Percentiles rank a stretch among this genome's conserved stretches.
Evolutionary conservation across 2,888 invertebrate genomes (phyloP).

Genomic region (Lepidocyrtoides sp.): DNA sequence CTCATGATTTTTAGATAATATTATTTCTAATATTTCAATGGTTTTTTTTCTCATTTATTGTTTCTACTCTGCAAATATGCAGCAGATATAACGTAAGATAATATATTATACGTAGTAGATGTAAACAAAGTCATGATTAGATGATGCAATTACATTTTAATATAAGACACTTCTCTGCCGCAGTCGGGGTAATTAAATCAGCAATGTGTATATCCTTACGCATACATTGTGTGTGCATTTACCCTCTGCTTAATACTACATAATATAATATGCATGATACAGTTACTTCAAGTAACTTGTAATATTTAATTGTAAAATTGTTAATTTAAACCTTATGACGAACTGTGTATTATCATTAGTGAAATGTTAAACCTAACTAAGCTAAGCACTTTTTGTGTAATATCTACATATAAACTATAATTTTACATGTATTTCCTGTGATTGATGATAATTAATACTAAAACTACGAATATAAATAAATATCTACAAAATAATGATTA

Average conservation of each 20-base stretch:
- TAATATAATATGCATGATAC: too few species aligned
- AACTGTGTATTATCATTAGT: constrained; percentile 27
- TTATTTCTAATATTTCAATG: background rate
- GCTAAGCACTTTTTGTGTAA: constrained; percentile 19
- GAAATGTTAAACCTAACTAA: background rate
- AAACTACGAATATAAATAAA: background rate
- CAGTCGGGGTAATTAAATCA: background rate
- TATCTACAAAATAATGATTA: background rate
- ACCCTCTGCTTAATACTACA: background rate
- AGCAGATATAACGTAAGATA: too few species aligned
- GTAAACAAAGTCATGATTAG: background rate
- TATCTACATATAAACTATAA: constrained; percentile 27
- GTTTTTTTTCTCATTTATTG: constrained; percentile 13
- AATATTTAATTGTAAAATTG: background rate
- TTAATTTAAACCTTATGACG: background rate
- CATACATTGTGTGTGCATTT: background rate
- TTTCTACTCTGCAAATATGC: constrained; percentile 33
- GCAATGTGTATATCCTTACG: background rate
- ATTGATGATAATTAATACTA: constrained; percentile 51
- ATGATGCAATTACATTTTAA: too few species aligned
- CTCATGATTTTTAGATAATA: background rate
- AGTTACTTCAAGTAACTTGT: too few species aligned
- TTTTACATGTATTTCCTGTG: constrained; percentile 64
- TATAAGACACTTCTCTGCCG: too few species aligned
- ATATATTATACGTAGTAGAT: background rate